Evolutionary conservation across 2,888 invertebrate genomes (phyloP), one percentile per base, ranked within the genome.

Genomic region (Drosophila nigritarsus): DNA sequence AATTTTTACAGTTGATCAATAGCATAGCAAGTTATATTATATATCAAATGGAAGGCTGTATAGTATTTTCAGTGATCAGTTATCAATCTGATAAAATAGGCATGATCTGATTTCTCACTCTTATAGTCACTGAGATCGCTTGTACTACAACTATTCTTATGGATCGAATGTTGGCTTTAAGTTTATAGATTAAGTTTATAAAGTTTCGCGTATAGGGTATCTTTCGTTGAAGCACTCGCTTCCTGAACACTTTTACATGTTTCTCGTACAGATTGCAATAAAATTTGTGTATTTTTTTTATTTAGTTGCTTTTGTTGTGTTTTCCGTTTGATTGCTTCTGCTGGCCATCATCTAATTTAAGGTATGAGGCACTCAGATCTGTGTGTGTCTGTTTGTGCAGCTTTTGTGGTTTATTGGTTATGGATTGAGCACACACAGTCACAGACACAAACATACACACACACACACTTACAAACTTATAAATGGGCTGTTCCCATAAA

Each of bases 391-490:
- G 18, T 27, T 2, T 32, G 20, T 51, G 30, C 29, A 58, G 64
- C 67, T 78, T 73, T 80, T 85, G 75, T 70, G 77, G 81, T 74
- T 78, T 87, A 75, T 86, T 77, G 72, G 70, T 80, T 74, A 75
- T 86, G 77, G 72, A 75, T 80, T 68, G 68, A 38, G 58, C 38
- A 69, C 53, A 65, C 54, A 30, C 30, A 30, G 30, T 49, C 8
- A 60, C 30, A 30, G 30, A 53, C 8, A 60, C n/a, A 62, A 9
- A 56, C 30, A 65, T 20, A 36, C 0, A 15, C 5, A 36, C 30
- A 68, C 45, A 53, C n/a, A 45, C 20, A 45, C 7, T 13, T 20
- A 55, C 27, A 40, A 20, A 63, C 40, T 18, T 60, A 49, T 60
- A 64, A 49, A 49, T 73, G 65, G 73, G 72, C 58, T 66, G 64